Evolutionary conservation across 1,140 invertebrate genomes (phyloP).

Genomic region (Chrysomallon squamiferum): DNA sequence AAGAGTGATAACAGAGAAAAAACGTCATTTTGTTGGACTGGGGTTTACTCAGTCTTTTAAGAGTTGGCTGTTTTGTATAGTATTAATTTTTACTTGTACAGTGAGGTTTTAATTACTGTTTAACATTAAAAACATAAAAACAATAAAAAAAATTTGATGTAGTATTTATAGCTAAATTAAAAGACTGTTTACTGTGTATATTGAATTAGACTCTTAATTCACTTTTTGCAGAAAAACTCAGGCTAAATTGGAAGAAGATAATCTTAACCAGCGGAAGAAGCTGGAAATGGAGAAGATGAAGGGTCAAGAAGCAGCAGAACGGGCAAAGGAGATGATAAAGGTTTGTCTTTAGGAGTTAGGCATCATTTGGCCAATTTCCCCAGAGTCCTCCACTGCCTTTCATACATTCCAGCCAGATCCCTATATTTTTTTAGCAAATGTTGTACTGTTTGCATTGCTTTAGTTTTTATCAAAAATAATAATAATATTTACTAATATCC

Average conservation of each 20-base stretch:
- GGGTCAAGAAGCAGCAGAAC: conserved; percentile 47
- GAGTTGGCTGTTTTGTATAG: too few species aligned
- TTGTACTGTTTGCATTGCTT: background rate
- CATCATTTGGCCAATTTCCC: background rate
- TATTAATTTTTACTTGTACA: too few species aligned
- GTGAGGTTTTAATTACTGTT: too few species aligned
- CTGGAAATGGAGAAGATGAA: conserved; percentile 43
- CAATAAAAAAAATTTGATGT: too few species aligned
- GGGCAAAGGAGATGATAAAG: conserved; percentile 56
- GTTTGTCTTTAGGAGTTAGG: conserved; percentile 19
- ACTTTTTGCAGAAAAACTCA: conserved; percentile 30
- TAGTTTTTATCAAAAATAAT: background rate
- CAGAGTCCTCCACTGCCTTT: too few species aligned
- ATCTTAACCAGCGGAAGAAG: conserved; percentile 36
- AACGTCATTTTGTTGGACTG: too few species aligned
- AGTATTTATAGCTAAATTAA: too few species aligned
- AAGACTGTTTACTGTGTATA: too few species aligned
- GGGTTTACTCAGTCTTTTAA: too few species aligned
- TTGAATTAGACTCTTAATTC: too few species aligned
- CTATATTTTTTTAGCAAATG: background rate
- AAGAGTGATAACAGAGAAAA: too few species aligned
- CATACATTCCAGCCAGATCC: background rate
- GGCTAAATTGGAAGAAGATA: conserved; percentile 42
- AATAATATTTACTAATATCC: background rate
- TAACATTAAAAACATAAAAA: too few species aligned